Conservation (phyloP, 2,797 vertebrate species). For the Enteromius anoplus region DNA sequence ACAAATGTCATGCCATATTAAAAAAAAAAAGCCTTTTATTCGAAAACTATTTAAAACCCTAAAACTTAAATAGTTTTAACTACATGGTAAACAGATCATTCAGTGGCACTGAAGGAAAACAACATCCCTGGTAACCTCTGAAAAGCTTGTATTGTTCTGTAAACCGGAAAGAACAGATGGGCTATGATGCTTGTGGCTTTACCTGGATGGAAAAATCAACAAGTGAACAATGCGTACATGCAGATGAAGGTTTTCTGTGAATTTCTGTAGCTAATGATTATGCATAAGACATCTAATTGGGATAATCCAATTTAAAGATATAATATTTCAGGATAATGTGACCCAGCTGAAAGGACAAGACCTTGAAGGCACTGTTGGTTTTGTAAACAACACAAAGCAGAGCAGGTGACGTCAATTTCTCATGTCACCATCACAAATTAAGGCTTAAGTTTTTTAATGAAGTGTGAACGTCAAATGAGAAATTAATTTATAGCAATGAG, state of each 20-base stretch:
- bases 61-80: neutral
- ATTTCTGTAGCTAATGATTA: conserved; percentile 22
- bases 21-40: neutral
- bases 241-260: neutral
- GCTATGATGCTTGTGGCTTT: conserved; percentile 12
- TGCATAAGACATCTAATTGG: conserved; percentile 63
- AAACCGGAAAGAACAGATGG: conserved; percentile 15
- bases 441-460: neutral
- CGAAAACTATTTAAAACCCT: neutral
- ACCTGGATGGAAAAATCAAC: conserved; percentile 53
- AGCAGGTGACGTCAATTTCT: neutral
- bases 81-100: conserved; percentile 45
- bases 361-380: conserved; percentile 55
- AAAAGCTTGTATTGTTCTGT: conserved; percentile 38
- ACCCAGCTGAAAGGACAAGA: conserved; percentile 58
- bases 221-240: conserved; percentile 3
- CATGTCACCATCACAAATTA: neutral
- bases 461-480: neutral
- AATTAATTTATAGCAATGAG: neutral
- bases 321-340: conserved; percentile 4
- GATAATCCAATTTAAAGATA: conserved; percentile 32
- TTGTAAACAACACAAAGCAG: neutral
- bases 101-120: conserved; percentile 33
- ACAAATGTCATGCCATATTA: neutral
- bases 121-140: conserved; percentile 27